Conservation (phyloP, 37 sponge, comb jelly and placozoan genomes). For the Chondrosia reniformis region DNA sequence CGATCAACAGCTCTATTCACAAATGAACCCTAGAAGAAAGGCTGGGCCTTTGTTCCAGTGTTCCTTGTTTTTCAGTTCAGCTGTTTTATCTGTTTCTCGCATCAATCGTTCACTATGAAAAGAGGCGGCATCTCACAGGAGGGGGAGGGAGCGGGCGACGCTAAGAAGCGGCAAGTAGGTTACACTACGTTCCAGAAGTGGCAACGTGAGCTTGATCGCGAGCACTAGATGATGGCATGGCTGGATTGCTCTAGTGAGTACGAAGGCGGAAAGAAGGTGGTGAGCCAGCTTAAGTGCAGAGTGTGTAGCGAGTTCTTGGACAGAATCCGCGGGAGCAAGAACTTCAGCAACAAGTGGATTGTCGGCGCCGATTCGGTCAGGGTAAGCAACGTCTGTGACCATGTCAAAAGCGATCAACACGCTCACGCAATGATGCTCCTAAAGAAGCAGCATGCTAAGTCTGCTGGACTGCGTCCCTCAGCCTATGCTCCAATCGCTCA, state of each 20-base stretch:
- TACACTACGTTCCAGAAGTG: conserved; percentile 57
- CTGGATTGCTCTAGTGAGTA: conserved; percentile 37
- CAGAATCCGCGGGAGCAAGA: conserved; percentile 32
- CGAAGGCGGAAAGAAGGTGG: conserved; percentile 25
- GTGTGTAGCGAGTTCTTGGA: conserved; percentile 31
- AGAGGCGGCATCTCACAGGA: conserved; percentile 6
- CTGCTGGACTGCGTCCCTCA: conserved; percentile 38
- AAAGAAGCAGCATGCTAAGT: conserved; percentile 31
- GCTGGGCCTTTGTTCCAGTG: too few species aligned
- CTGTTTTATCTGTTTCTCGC: too few species aligned
- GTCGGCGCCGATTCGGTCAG: conserved; percentile 48
- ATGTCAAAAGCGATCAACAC: conserved; percentile 48
- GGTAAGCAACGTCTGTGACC: conserved; percentile 57
- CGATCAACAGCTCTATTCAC: too few species aligned
- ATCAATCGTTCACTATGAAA: conserved; percentile 27
- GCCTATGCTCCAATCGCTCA: conserved; percentile 45
- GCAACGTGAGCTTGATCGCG: conserved; percentile 55
- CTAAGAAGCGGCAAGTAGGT: conserved; percentile 38
- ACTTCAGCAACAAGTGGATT: conserved; percentile 57
- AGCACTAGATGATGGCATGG: conserved; percentile 56
- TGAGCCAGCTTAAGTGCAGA: conserved; percentile 40
- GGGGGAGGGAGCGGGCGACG: conserved; percentile 2
- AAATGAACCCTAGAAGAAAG: too few species aligned
- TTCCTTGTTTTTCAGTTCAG: too few species aligned
- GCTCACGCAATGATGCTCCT: conserved; percentile 50